A percentile compares a stretch with the other conserved stretches of the same genome.
Evolutionary conservation across 2,797 vertebrate genomes (phyloP).

Genomic region (Pipistrellus kuhlii): DNA sequence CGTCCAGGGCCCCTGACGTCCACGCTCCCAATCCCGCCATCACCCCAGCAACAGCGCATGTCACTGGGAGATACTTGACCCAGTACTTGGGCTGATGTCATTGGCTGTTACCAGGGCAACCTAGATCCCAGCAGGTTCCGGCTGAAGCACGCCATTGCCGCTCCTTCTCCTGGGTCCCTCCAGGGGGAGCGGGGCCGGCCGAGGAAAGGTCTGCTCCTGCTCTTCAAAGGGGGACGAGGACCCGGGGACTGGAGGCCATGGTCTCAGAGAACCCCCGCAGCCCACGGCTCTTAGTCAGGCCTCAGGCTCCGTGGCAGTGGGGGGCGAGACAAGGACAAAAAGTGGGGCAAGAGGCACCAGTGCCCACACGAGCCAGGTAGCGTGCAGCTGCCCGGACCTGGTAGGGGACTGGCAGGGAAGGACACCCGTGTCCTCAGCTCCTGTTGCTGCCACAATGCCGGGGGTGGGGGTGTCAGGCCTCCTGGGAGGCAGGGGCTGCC

Average conservation of each 20-base stretch:
- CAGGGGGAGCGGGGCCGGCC: not conserved
- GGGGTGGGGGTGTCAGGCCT: not conserved
- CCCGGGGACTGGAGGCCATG: not conserved
- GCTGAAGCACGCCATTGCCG: not conserved
- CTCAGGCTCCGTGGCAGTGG: not conserved
- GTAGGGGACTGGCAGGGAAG: not conserved
- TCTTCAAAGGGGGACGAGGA: slow-evolving; percentile 47
- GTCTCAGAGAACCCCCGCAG: not conserved
- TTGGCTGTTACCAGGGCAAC: slow-evolving; percentile 77
- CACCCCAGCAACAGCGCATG: slow-evolving; percentile 60
- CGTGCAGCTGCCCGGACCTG: not conserved
- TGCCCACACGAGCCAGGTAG: not conserved
- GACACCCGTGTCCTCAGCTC: not conserved
- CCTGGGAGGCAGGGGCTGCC: not conserved
- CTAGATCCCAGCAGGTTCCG: not conserved
- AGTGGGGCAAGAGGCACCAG: not conserved
- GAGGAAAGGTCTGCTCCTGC: not conserved
- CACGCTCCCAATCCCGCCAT: not conserved
- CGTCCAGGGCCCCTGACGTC: not conserved
- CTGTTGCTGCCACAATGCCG: not conserved
- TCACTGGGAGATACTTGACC: slow-evolving; percentile 70
- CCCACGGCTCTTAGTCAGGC: not conserved
- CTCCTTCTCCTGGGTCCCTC: slow-evolving; percentile 13
- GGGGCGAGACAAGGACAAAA: not conserved
- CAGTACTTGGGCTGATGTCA: slow-evolving; percentile 67